Conservation (phyloP, 2,797 vertebrate species). For the Ctenochaetus hawaiiensis region DNA sequence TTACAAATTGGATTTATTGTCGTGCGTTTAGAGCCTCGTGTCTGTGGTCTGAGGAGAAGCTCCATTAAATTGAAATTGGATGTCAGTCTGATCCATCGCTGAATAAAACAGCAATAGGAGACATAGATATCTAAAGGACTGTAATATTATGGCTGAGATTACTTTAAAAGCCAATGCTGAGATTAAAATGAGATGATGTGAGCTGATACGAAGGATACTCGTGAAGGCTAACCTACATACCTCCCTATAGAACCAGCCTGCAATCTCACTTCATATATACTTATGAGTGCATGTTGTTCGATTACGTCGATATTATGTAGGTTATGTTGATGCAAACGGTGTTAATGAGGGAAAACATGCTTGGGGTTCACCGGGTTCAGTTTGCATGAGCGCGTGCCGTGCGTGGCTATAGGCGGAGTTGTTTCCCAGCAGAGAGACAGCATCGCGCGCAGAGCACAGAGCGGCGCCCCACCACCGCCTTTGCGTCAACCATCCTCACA, state of each 20-base stretch:
- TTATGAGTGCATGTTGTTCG: background rate
- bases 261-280: background rate
- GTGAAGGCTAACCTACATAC: too few species aligned
- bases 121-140: background rate
- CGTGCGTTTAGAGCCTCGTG: background rate
- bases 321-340: background rate
- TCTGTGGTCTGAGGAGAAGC: background rate
- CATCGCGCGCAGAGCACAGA: constrained; percentile 71
- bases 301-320: background rate
- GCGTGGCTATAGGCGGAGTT: constrained; percentile 59
- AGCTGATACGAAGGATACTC: too few species aligned
- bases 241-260: background rate
- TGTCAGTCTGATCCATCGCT: background rate
- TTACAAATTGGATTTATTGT: background rate
- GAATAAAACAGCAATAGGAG: constrained; percentile 2
- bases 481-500: constrained; percentile 66
- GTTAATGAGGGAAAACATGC: background rate
- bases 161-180: background rate
- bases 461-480: constrained; percentile 83
- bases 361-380: constrained; percentile 52
- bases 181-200: background rate
- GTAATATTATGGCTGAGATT: background rate
- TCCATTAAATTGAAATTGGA: background rate
- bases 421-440: constrained; percentile 62
- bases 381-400: constrained; percentile 13